Base-by-base conservation (phyloP, 1,140 invertebrate species). In the Brachionus asplanchnoidis region DNA sequence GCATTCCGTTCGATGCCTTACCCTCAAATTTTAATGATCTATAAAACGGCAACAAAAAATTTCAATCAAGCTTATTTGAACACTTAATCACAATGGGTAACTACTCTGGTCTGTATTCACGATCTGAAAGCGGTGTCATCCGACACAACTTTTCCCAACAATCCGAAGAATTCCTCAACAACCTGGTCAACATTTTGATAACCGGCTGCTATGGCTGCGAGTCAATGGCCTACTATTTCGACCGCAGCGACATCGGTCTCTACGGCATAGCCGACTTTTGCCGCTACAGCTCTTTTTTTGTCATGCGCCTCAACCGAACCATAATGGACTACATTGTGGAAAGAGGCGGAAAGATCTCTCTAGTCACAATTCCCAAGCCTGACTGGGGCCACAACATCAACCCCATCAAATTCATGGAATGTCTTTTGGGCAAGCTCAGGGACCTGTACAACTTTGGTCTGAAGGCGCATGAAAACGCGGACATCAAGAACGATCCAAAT, bases 211-310 rank as follows among this genome's bases (percentile, higher is more conserved):
- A 77, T 50, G 46, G 23, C 23, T 77, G 73, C 32, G 44, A 77
- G 42, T 46, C 73, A 46, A 77, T 93, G 93, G 92, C 93, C 2
- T 93, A 91, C 87, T 91, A 94, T 87, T 94, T 94, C 87, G 91
- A 94, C 87, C 91, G 93, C 46, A 92, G 93, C 86, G 93, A 95
- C 87, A 91, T 95, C 4, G 93, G 93, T 26, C 88, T 94, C 2
- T 65, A 84, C 17, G 84, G 84, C 12, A 79, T 77, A 23, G 73
- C 73, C 23, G 73, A 77, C 42, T 77, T 77, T 77, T 50, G 44
- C 20, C 40, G 73, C 23, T 77, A 50, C 12, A 20, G 73, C n/a
- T 46, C 73, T n/a, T 50, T 77, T 77, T 46, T 26, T 50, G 40
- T 46, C 9, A 50, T 46, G 20, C 23, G 20, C 20, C 23, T 50